Evolutionary conservation across 2,113 vertebrate genomes (phyloP).

Genomic region (Eurystomus gularis): DNA sequence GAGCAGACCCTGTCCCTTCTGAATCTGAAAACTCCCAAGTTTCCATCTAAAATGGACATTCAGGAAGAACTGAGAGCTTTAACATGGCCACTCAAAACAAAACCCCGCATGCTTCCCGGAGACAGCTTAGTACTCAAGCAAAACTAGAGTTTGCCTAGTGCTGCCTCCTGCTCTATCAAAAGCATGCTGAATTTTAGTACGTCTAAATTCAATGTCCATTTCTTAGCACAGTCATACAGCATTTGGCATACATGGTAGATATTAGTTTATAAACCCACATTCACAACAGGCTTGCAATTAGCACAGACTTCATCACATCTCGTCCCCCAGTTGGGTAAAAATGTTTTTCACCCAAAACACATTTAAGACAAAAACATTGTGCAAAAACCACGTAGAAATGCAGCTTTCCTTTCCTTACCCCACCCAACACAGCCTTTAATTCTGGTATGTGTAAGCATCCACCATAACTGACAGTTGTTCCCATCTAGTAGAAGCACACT

Average conservation of each 20-base stretch:
- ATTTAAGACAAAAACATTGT: neutral
- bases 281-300: neutral
- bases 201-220: neutral
- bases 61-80: neutral
- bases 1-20: neutral
- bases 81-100: neutral
- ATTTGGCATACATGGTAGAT: neutral
- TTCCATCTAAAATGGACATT: neutral
- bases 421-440: neutral
- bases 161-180: neutral
- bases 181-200: neutral
- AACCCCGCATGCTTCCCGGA: neutral
- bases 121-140: neutral
- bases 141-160: neutral
- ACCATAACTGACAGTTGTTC: neutral
- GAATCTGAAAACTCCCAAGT: neutral
- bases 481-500: neutral
- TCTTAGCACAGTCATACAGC: neutral
- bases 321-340: neutral
- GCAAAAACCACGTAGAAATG: neutral
- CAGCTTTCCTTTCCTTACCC: neutral
- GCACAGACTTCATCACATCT: neutral
- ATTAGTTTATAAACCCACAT: neutral
- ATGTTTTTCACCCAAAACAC: neutral
- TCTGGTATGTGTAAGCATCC: neutral